Base-by-base conservation (phyloP, 2,888 invertebrate genomes). In the Uropetala carovei region DNA sequence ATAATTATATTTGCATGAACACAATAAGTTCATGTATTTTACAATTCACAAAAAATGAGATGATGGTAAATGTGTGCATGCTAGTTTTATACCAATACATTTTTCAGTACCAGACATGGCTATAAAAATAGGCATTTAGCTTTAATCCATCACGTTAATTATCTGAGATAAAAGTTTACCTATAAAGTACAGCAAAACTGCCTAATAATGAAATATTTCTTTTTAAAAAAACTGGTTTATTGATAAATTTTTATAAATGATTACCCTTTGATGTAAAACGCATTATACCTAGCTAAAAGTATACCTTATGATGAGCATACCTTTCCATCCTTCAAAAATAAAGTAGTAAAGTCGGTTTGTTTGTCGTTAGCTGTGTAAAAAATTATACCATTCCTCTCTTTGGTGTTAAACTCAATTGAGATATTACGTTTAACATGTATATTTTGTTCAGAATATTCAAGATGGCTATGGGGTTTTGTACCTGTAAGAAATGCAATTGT, bases 321-420 rank as follows among this genome's bases (percentile, higher is more conserved):
- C 95, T 96, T 96, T 60, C 98, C 98, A 91, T 97, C 96, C 93
- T 96, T 96, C 94, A 99, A 95, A 94, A 97, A 98, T 14, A 98
- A 95, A 0, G 98, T 97, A 0, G 98, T 96, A 94, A 97, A 97
- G 94, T 98, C 97, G 0, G 95, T 95, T 30, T 97, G 96, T 3
- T 96, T 95, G 18, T 95, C 95, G 92, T 97, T 97, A 0, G 96
- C 95, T 58, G 95, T 94, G 95, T 98, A 99, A 95, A 99, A 98
- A 22, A 99, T 96, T 11, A 98, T 95, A 0, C 99, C 99, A 92
- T 98, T 97, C 14, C 96, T 96, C 18, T 95, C 95, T 92, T 96
- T 96, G 0, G 98, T 98, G 93, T 97, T 97, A 95, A 99, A 97
- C 10, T 97, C 96, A 11, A 99, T 95, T 16, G 97, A 96, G 93